Base-by-base conservation (phyloP, 2,888 invertebrate genomes). In the Coleophora flavipennella region DNA sequence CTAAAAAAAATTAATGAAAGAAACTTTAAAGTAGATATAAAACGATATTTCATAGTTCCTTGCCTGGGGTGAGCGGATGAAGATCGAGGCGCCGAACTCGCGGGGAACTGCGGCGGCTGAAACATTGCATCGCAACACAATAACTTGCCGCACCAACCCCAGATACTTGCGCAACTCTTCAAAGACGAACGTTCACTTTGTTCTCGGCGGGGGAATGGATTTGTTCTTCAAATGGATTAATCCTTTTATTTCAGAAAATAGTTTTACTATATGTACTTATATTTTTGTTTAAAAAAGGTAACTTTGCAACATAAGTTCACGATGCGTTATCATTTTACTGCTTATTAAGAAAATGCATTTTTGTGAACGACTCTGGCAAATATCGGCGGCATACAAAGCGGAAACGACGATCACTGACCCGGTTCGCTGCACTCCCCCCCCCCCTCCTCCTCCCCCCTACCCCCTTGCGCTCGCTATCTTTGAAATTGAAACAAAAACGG, bases 401-500 rank as follows among this genome's bases (percentile, higher is more conserved):
- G 62, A 62, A 60, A 62, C 65, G 59, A 56, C 57, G 67, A 55
- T 55, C 66, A 57, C 65, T 69, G 68, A 64, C 57, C 57, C 73
- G 71, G 59, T 69, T 58, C 60, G 58, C 51, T 72, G 71, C 71
- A 63, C 62, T 60, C 63, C 71, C 71, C 3, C 20, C 6, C 3
- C 20, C 3, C 20, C 62, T 60, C 63, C 71, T 71, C 3, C 20
- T 20, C 3, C 20, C 3, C 20, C 6, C 20, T 3, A 4, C 6
- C 20, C 20, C 20, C 3, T 73, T 72, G 65, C 69, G 58, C 66
- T 67, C 60, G 63, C 66, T 67, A 65, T 68, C 66, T 74, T 75
- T 71, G 12, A 64, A 73, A 76, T 67, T 70, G 68, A 71, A 76
- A 76, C 67, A 70, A 75, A 74, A 71, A 67, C 32, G 37, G 36